Evolutionary conservation across 2,113 vertebrate species (phyloP), one percentile per base, ranked within the genome.

Genomic region (Syngnathus scovelli): DNA sequence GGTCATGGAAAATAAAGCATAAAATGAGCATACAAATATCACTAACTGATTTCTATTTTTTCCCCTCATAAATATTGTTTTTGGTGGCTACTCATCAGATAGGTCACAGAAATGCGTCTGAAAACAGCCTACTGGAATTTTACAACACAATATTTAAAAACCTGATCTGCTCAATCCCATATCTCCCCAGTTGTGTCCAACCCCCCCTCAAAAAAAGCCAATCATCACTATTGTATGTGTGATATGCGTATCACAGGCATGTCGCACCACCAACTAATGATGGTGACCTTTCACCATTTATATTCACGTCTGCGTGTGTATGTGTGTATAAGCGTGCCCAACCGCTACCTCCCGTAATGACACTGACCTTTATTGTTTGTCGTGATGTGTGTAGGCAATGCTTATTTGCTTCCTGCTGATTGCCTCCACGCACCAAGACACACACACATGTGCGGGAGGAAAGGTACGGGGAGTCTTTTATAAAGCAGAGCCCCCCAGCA

Each of bases 351-450:
- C 78, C 79, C 71, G 70, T 92, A 88, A 91, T 91, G 88, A 89
- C 83, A 82, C 75, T 91, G 91, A 92, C 91, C 90, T 92, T 92
- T 91, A 44, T 87, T 83, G 78, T 89, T 89, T 85, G 77, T 67
- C 69, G 78, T 81, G 78, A 80, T 84, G 80, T 85, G 85, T 85
- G 80, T 67, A 66, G 80, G 74, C 75, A 75, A 62, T 83, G 80
- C 82, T 85, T 84, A 77, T 83, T 78, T 80, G 59, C 76, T 75
- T 80, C 80, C 78, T 78, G 86, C 83, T 91, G 89, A 90, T 90
- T 90, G 85, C 83, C 77, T 44, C 19, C 64, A 41, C 27, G 48
- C 48, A 48, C 16, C 23, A 56, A 67, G 51, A 63, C 46, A 37
- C 51, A 43, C 63, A 37, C 66, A 70, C 33, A 23, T 23, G 48